Evolutionary conservation across 2,888 invertebrate species (phyloP).

Genomic region (Perithous albicinctus): DNA sequence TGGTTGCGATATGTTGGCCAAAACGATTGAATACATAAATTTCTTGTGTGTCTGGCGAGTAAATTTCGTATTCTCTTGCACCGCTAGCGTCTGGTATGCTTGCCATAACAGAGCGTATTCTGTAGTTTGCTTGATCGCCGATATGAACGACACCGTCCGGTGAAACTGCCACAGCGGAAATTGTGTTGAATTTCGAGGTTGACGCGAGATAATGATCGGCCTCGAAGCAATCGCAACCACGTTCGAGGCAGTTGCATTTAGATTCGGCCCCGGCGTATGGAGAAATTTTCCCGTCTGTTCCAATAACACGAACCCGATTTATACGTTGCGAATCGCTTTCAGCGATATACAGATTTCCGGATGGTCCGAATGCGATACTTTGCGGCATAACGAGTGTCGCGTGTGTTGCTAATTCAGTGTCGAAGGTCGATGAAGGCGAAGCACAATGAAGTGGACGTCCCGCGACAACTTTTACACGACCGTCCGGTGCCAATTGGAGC

Average conservation of each 20-base stretch:
- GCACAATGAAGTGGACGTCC: slow-evolving; percentile 97
- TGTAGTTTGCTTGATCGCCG: slow-evolving; percentile 96
- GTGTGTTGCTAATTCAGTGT: slow-evolving; percentile 95
- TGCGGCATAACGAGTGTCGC: slow-evolving; percentile 97
- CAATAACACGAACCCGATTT: slow-evolving; percentile 95
- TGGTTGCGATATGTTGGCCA: slow-evolving; percentile 97
- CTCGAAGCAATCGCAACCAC: slow-evolving; percentile 96
- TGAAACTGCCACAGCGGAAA: slow-evolving; percentile 96
- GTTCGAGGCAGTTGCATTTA: slow-evolving; percentile 96
- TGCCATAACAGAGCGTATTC: slow-evolving; percentile 95
- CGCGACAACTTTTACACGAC: slow-evolving; percentile 96
- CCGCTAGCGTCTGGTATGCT: slow-evolving; percentile 95
- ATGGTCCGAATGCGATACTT: slow-evolving; percentile 96
- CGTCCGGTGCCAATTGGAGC: slow-evolving; percentile 95
- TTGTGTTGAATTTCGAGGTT: slow-evolving; percentile 97
- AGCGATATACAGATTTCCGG: slow-evolving; percentile 96
- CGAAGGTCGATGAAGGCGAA: slow-evolving; percentile 91
- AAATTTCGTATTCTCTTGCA: slow-evolving; percentile 96
- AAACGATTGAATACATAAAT: slow-evolving; percentile 97
- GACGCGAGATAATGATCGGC: slow-evolving; percentile 96
- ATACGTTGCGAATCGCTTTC: slow-evolving; percentile 98
- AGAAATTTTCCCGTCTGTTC: slow-evolving; percentile 96
- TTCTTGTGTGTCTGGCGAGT: slow-evolving; percentile 97
- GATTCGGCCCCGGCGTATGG: slow-evolving; percentile 98
- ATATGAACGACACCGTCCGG: slow-evolving; percentile 98